Base-by-base conservation (phyloP, 2,888 invertebrate species). In the Nemotelus pantherinus region DNA sequence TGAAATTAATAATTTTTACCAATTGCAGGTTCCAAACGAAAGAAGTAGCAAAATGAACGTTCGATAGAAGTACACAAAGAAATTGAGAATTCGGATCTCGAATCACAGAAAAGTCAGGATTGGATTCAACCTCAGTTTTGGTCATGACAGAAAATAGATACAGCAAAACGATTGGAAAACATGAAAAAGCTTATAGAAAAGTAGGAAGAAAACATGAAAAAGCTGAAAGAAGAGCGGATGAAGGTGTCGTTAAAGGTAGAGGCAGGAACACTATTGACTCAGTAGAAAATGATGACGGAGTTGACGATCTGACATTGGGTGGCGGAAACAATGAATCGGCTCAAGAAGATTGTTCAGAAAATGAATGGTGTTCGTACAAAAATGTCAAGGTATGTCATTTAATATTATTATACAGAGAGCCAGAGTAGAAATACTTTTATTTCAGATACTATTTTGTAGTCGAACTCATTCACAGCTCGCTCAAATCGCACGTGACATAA, bases 391-490 rank as follows among this genome's bases (percentile, higher is more conserved):
- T 86, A 80, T 84, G 48, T 10, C 50, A n/a, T n/a, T n/a, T n/a
- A n/a, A n/a, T n/a, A n/a, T n/a, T n/a, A n/a, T n/a, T n/a, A n/a
- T n/a, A 50, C 9, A 50, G 9, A 50, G 6, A 9, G 50, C 50
- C 5, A 50, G 50, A 50, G 9, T 50, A 5, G 5, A 5, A 50
- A 6, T 50, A 9, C 47, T 53, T 77, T 67, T 60, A 81, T 87
- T 87, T 53, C 88, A 95, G 93, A 94, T 99, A 80, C 96, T 93
- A 84, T 98, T 96, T 86, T 96, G 97, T 85, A 98, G 97, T 80
- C 91, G 99, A 82, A 99, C 99, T 3, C 99, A 99, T 87, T 98
- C 99, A 1, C 99, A 99, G 85, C 87, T 99, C 58, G 91, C 95
- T 0, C 99, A 99, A 86, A 95, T 99, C 87, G 92, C 98, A n/a